phyloP scores from a whole-genome alignment of 2,888 invertebrate genomes.

The Parascotia fuliginaria region DNA sequence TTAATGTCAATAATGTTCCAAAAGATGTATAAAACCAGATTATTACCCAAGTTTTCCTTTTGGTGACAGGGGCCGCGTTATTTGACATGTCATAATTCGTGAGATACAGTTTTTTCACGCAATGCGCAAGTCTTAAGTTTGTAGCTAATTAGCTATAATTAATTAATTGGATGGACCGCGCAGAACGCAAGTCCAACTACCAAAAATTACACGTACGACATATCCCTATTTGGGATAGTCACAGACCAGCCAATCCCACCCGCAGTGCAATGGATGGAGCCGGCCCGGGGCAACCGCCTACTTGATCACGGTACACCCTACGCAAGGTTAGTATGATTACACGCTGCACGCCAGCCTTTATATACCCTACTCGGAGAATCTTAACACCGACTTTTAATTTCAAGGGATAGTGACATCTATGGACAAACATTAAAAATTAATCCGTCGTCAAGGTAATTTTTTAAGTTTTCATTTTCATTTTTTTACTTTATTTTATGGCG shows the following conservation, averaged over 20 bases:
- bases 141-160: no score
- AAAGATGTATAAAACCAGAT: no score
- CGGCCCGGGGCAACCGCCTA: conserved; percentile 87
- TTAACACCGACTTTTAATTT: conserved; percentile 65
- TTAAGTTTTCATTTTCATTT: background rate
- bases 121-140: no score
- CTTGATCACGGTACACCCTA: conserved; percentile 90
- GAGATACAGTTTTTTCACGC: no score
- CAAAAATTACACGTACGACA: conserved; percentile 88
- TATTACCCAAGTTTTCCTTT: no score
- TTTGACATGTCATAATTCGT: no score
- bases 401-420: conserved; percentile 67
- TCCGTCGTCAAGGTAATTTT: conserved; percentile 17
- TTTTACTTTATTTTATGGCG: no score
- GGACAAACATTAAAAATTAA: conserved; percentile 30
- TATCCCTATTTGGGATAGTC: conserved; percentile 85
- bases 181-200: conserved; percentile 87
- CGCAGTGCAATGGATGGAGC: conserved; percentile 89
- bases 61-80: no score
- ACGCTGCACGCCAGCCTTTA: conserved; percentile 20
- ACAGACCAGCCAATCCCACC: conserved; percentile 85
- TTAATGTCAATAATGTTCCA: no score
- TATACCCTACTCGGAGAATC: conserved; percentile 52
- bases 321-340: conserved; percentile 90
- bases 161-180: conserved; percentile 80